These are phyloP conservation scores for Poeciliopsis turneri DNA, from an alignment of 2,797 vertebrate genomes.

Conservation along the genomic window DNA sequence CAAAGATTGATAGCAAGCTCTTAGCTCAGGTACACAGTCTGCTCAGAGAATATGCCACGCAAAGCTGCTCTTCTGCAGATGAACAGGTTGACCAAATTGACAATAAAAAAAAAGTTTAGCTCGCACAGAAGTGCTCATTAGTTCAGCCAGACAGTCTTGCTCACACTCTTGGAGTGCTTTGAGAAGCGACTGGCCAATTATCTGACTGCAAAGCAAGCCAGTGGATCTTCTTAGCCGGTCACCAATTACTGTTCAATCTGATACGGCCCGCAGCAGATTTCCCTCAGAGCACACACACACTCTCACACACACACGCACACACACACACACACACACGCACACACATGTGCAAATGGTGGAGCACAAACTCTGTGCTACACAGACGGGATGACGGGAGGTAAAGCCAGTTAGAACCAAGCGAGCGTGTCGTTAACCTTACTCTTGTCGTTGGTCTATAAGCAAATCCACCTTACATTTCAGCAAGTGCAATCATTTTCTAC, in stretches of 20 bases:
- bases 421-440: constrained; percentile 54
- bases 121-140: constrained; percentile 70
- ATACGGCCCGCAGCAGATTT: constrained; percentile 67
- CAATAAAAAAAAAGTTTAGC: constrained; percentile 47
- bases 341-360: constrained; percentile 8
- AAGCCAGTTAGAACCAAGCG: constrained; percentile 47
- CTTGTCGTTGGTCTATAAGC: constrained; percentile 43
- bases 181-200: constrained; percentile 77
- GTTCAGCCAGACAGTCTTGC: constrained; percentile 75
- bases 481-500: constrained; percentile 29
- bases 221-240: constrained; percentile 76
- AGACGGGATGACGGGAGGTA: constrained; percentile 43
- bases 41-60: constrained; percentile 18
- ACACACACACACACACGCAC: constrained; percentile 24
- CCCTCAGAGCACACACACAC: constrained; percentile 43
- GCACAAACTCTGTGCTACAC: constrained; percentile 27
- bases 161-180: constrained; percentile 68
- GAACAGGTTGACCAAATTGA: constrained; percentile 49
- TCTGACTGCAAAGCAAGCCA: constrained; percentile 75
- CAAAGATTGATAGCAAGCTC: constrained; percentile 61
- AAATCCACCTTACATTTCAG: constrained; percentile 42
- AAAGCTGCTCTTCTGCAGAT: constrained; percentile 30
- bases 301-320: constrained; percentile 7
- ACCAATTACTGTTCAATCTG: constrained; percentile 80
- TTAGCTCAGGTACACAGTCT: constrained; percentile 26